These are phyloP conservation scores for Sisyra terminalis DNA, from an alignment of 2,888 invertebrate species.

Conservation along the genomic window DNA sequence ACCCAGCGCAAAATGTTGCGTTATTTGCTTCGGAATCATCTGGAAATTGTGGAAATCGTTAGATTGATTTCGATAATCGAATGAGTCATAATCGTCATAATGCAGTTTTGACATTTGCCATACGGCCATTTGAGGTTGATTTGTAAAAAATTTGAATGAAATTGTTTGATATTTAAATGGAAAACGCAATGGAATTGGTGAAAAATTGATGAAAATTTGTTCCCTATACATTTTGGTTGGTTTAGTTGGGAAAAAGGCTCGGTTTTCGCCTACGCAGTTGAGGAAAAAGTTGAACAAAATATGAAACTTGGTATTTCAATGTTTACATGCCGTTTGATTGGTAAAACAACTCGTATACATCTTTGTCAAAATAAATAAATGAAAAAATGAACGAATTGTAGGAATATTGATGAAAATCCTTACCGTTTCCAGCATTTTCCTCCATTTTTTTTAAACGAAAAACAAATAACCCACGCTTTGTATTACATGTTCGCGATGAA, in stretches of 20 bases:
- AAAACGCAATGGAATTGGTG: not conserved
- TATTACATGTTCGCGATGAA: conserved; percentile 4
- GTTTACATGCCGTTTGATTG: too few relatives aligned
- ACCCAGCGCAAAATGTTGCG: conserved; percentile 44
- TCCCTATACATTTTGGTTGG: too few relatives aligned
- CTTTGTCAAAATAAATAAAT: not conserved
- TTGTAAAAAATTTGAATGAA: too few relatives aligned
- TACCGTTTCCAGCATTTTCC: conserved; percentile 8
- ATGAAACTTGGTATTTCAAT: too few relatives aligned
- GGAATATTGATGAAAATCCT: not conserved
- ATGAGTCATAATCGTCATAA: too few relatives aligned
- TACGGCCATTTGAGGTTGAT: too few relatives aligned
- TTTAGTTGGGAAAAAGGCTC: too few relatives aligned
- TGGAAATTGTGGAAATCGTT: not conserved
- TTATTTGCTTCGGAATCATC: conserved; percentile 4
- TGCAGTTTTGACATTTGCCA: too few relatives aligned
- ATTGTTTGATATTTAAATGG: not conserved
- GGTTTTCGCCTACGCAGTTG: too few relatives aligned
- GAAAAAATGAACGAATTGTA: not conserved
- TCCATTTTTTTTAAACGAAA: conserved; percentile 8
- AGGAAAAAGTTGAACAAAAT: too few relatives aligned
- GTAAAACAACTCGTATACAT: not conserved
- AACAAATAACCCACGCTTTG: conserved; percentile 7
- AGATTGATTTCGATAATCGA: too few relatives aligned
- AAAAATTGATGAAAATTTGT: not conserved